Base-by-base conservation (phyloP, 2,888 invertebrate genomes). In the Drosophila niveifrons region DNA sequence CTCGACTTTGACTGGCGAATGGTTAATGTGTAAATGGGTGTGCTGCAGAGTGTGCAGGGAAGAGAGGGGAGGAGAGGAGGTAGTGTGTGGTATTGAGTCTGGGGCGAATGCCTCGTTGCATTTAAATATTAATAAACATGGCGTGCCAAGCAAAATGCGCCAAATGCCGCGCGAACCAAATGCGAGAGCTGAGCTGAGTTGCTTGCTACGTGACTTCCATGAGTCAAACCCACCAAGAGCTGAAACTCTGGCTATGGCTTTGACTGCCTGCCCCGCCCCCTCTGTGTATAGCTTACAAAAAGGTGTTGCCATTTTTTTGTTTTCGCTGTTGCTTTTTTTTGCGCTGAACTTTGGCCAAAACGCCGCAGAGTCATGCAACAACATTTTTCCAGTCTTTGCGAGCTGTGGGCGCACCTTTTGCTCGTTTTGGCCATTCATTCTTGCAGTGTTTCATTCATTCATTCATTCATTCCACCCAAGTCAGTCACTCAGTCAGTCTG, bases 41-140 rank as follows among this genome's bases (percentile, higher is more conserved):
- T n/a, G 13, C 44, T 18, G 9, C 17, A 8, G 23, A 23, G 23
- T 23, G 23, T 7, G 28, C 23, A 41, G 53, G 31, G 41, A 34
- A 13, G 59, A 2, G 11, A 4, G 3, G 23, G 15, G 11, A 17
- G 29, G 15, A 9, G 8, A 15, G 17, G 23, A 34, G 15, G 43
- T 11, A 2, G 28, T 31, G 51, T 41, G 36, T 41, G 43, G 52
- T 39, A 58, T 18, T 64, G 78, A 78, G 78, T 76, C 69, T 75
- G 75, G 77, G 72, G 75, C 64, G 65, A 80, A 87, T 84, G 83
- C 62, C 88, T 84, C 88, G 88, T 84, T 87, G 87, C 89, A 88
- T 88, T 86, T 86, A 88, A 88, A 88, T 86, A 88, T 86, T 86
- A 86, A 88, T 87, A 86, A 88, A 87, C 89, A 87, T 88, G 81